Evolutionary conservation across 2,888 invertebrate species (phyloP).

Genomic region (Idaea dimidiata): DNA sequence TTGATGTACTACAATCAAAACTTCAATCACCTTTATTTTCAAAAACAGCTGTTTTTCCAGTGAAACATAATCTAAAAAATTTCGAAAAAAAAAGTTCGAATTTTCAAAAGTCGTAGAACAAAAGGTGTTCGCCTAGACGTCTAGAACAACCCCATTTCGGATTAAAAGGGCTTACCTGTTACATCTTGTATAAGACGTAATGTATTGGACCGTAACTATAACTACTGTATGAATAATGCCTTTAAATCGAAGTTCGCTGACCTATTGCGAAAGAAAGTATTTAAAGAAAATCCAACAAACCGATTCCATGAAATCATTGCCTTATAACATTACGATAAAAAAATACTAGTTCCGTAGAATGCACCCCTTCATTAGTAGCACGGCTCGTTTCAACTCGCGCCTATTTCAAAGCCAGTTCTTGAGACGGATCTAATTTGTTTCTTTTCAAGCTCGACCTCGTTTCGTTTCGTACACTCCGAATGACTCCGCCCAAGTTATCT

Average conservation of each 20-base stretch:
- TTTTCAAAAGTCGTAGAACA: no score
- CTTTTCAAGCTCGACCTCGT: slow-evolving; percentile 67
- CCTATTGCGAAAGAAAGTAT: background rate
- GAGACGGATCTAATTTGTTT: slow-evolving; percentile 76
- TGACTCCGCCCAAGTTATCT: background rate
- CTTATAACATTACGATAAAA: slow-evolving; percentile 13
- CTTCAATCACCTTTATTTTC: no score
- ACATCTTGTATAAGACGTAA: no score
- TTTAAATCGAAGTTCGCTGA: background rate
- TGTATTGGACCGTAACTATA: no score
- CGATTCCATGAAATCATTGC: slow-evolving; percentile 7
- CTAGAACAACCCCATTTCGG: no score
- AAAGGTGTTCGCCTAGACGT: no score
- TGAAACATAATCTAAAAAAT: no score
- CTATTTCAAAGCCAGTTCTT: slow-evolving; percentile 66
- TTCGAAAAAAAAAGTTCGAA: no score
- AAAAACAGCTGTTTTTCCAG: no score
- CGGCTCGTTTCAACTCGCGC: slow-evolving; percentile 55
- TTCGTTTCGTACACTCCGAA: slow-evolving; percentile 34
- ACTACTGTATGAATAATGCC: background rate
- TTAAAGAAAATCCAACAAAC: background rate
- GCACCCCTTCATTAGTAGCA: slow-evolving; percentile 67
- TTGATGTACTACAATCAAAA: no score
- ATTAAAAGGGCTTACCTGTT: no score
- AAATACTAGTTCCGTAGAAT: slow-evolving; percentile 23